phyloP scores from a whole-genome alignment of 2,113 vertebrate species.

The Heptranchias perlo region DNA sequence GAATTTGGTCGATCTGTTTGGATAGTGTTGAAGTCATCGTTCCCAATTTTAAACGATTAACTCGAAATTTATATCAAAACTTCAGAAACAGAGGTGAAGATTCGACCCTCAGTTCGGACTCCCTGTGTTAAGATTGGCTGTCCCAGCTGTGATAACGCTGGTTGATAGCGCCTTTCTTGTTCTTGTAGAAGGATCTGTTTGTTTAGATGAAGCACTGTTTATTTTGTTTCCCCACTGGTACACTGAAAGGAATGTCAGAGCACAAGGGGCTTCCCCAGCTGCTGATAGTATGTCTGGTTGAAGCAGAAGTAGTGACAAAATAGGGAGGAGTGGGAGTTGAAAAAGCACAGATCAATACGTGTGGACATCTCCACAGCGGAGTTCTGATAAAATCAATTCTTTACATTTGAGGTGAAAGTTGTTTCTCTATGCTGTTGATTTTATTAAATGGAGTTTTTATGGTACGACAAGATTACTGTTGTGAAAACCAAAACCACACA shows the following conservation, averaged over 20 bases:
- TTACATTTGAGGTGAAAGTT: slow-evolving; percentile 32
- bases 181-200: slow-evolving; percentile 6
- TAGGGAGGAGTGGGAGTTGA: not conserved
- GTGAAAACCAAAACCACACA: slow-evolving; percentile 27
- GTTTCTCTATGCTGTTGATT: slow-evolving; percentile 35
- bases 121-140: not conserved
- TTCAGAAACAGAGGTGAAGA: not conserved
- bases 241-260: slow-evolving; percentile 1
- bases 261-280: slow-evolving; percentile 25
- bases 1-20: not conserved
- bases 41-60: not conserved
- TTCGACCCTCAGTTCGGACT: not conserved
- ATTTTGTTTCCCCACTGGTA: slow-evolving; percentile 22
- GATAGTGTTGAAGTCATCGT: not conserved
- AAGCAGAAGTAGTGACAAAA: slow-evolving; percentile 10
- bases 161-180: not conserved
- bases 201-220: slow-evolving; percentile 34
- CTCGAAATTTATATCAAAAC: not conserved
- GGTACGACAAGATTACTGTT: slow-evolving; percentile 25
- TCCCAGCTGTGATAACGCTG: not conserved
- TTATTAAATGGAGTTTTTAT: slow-evolving; percentile 36
- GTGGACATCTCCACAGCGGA: not conserved
- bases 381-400: slow-evolving; percentile 34
- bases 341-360: not conserved
- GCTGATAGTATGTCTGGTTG: slow-evolving; percentile 9